Evolutionary conservation across 2,888 invertebrate species (phyloP).

Genomic region (Xestia ashworthii): DNA sequence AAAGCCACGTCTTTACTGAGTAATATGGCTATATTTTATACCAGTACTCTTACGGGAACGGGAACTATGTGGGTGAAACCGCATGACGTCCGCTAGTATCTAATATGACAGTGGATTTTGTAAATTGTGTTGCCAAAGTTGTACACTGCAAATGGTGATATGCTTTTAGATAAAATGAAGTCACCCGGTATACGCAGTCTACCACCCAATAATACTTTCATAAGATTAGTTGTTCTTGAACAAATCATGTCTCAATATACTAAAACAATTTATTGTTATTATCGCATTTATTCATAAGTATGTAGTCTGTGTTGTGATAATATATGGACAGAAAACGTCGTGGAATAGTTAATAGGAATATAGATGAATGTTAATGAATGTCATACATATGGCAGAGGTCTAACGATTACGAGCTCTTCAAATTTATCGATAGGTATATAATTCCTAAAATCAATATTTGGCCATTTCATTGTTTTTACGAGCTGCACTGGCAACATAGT

Average conservation of each 20-base stretch:
- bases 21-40: too few relatives aligned
- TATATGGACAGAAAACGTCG: conserved; percentile 57
- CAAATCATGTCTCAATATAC: conserved; percentile 36
- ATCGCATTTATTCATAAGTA: conserved; percentile 44
- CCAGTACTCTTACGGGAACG: too few relatives aligned
- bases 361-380: conserved; percentile 62
- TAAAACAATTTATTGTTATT: conserved; percentile 56
- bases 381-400: conserved; percentile 42
- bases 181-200: not conserved
- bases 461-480: conserved; percentile 45
- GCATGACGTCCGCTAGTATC: too few relatives aligned
- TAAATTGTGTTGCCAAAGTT: too few relatives aligned
- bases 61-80: too few relatives aligned
- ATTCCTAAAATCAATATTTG: conserved; percentile 47
- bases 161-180: not conserved
- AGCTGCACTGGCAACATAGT: conserved; percentile 39
- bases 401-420: conserved; percentile 31
- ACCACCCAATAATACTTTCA: not conserved
- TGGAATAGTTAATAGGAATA: conserved; percentile 65
- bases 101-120: too few relatives aligned
- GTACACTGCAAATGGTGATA: not conserved
- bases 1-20: too few relatives aligned
- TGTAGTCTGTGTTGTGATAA: conserved; percentile 54
- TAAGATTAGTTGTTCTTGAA: conserved; percentile 27
- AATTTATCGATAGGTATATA: conserved; percentile 34